Evolutionary conservation across 2,797 vertebrate genomes (phyloP).

Genomic region (Yasuhikotakia modesta): DNA sequence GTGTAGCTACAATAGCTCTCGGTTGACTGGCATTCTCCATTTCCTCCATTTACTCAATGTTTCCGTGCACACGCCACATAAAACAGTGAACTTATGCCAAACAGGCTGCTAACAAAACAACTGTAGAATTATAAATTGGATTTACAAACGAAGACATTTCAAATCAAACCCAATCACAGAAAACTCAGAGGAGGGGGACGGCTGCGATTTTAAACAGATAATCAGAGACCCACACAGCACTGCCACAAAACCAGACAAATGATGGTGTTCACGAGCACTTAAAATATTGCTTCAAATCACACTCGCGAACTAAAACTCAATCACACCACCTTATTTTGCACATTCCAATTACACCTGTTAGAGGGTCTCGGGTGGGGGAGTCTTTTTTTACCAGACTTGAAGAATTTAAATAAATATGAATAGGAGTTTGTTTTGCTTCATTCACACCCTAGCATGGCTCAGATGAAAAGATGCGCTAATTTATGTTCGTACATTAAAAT

Average conservation of each 20-base stretch:
- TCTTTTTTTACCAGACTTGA: neutral
- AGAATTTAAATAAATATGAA: neutral
- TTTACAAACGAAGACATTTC: slow-evolving; percentile 20
- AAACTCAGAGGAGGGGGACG: slow-evolving; percentile 14
- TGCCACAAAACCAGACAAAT: slow-evolving; percentile 16
- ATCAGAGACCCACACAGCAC: slow-evolving; percentile 17
- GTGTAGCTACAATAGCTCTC: neutral
- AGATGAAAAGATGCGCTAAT: slow-evolving; percentile 30
- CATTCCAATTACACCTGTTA: slow-evolving; percentile 30
- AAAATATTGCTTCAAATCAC: slow-evolving; percentile 12
- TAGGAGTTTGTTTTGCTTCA: slow-evolving; percentile 17
- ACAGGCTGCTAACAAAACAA: slow-evolving; percentile 5
- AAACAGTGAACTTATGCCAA: neutral
- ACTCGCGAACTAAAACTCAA: slow-evolving; percentile 25
- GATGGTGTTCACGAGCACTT: slow-evolving; percentile 19
- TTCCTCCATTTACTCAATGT: neutral
- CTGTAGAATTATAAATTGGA: slow-evolving; percentile 1
- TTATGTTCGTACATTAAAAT: slow-evolving; percentile 42
- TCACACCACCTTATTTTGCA: slow-evolving; percentile 12
- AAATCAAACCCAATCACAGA: slow-evolving; percentile 37
- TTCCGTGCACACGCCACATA: neutral
- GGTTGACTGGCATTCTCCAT: neutral
- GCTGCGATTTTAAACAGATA: slow-evolving; percentile 14
- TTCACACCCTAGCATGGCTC: neutral
- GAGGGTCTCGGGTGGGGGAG: neutral